Base-by-base conservation (phyloP, 92 coral and sea anemone species). In the Palythoa heliodiscus region DNA sequence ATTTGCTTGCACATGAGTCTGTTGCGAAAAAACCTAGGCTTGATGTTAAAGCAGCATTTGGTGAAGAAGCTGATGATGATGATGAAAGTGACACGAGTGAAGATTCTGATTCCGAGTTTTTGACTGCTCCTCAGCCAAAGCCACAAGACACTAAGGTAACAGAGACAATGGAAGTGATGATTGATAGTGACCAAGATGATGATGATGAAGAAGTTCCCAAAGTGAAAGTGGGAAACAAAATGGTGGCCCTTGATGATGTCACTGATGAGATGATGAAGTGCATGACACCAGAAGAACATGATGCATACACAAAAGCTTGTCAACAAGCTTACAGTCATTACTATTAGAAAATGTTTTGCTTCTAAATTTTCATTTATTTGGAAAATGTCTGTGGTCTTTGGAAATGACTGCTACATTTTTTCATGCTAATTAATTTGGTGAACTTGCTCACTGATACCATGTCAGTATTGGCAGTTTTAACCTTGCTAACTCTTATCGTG, bases 201-300 rank as follows among this genome's bases (percentile, higher is more conserved):
- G 98, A 96, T 0, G 99, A 95, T 54, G 92, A 73, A 16, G 91
- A 90, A 39, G 92, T 86, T 53, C 88, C 91, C 57, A 93, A 89
- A 80, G 91, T 95, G 70, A 95, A 91, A 75, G 85, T 96, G 64
- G 92, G 94, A 72, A 95, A 93, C 64, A 96, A 93, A 83, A 82
- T 91, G 91, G 94, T 96, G 79, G 82, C 97, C 60, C 73, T 96
- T 38, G 86, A 86, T 90, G 99, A 96, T 76, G 95, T 96, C 50
- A 96, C 93, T 63, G 97, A 90, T 76, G 93, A 90, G 68, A 96
- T 96, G 98, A 89, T 91, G 73, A 92, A 91, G 73, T 71, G 90
- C 50, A 96, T 96, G 99, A 93, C 98, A 3, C 86, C 92, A 87
- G 98, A 91, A 80, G 99, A 96, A 80, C 93, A 88, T 76, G 99